These are phyloP conservation scores for Tetheella fluctuosa DNA, from an alignment of 2,888 invertebrate genomes.

Conservation along the genomic window DNA sequence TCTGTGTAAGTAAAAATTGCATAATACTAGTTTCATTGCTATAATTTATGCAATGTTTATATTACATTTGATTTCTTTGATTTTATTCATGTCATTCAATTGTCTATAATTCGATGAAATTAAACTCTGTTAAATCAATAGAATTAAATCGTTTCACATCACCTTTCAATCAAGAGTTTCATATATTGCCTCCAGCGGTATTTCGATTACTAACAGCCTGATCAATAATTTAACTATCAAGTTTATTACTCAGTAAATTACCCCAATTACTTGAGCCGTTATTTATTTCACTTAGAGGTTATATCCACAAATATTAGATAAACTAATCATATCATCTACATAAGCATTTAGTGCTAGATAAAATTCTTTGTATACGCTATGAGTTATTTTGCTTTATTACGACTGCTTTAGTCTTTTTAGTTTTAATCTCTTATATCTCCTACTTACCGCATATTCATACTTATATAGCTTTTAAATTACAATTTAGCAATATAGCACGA, in stretches of 20 bases:
- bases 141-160: slow-evolving; percentile 24
- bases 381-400: neutral
- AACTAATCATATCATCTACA: slow-evolving; percentile 13
- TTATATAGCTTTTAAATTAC: neutral
- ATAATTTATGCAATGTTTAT: too few relatives aligned
- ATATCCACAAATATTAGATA: slow-evolving; percentile 17
- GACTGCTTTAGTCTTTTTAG: neutral
- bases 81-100: neutral
- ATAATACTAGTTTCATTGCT: neutral
- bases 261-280: slow-evolving; percentile 30
- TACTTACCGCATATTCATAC: neutral
- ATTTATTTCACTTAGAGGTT: slow-evolving; percentile 29
- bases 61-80: too few relatives aligned
- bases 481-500: neutral
- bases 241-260: slow-evolving; percentile 27
- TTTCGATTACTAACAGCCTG: neutral
- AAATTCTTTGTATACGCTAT: neutral
- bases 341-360: slow-evolving; percentile 6
- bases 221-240: slow-evolving; percentile 15
- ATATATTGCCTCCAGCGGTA: slow-evolving; percentile 19
- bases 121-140: slow-evolving; percentile 16
- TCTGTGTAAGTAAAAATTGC: neutral
- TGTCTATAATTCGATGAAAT: too few relatives aligned
- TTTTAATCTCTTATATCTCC: neutral
- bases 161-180: slow-evolving; percentile 19